Evolutionary conservation across 2,888 invertebrate genomes (phyloP), one percentile per base, ranked within the genome.

Genomic region (Drosophila antonietae): DNA sequence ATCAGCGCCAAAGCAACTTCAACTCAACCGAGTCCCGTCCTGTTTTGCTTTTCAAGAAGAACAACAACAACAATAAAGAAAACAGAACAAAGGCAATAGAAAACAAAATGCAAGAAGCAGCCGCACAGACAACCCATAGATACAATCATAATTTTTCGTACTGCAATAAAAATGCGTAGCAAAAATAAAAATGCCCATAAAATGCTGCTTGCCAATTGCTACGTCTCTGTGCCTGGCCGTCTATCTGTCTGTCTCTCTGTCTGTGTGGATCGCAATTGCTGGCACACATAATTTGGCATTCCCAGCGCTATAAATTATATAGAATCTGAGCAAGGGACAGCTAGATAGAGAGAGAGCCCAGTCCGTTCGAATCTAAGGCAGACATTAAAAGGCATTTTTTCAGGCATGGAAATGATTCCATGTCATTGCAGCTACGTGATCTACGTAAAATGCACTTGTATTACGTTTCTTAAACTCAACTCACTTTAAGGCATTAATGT

Each of bases 401-500:
- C 20, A 47, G 77, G 12, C 53, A 60, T 82, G 77, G 75, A 83
- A 90, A 90, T 90, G 82, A 84, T 87, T 89, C 87, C 78, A 81
- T 85, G 85, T 78, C 82, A 77, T 75, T 81, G 81, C 80, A 80
- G 80, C 64, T 84, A 91, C 91, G 91, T 91, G 90, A 84, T 85
- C 77, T 72, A 28, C 28, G 71, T 72, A 71, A 85, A 84, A 78
- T 78, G 75, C 53, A 57, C 18, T 43, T 44, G 43, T 63, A 56
- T 18, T 63, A 35, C 14, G 4, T 1, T 1, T 2, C 64, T 75
- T 47, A 39, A 66, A 74, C 69, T n/a, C 56, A 28, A 18, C 35
- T 39, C 14, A 2, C 14, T 47, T 49, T 8, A 41, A 28, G 23
- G 8, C 10, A 9, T 20, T 39, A 58, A 63, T 28, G 6, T 28